Percentiles rank a stretch among this genome's conserved stretches.
Evolutionary conservation across 2,797 vertebrate genomes (phyloP).

Genomic region (Lacerta bilineata): DNA sequence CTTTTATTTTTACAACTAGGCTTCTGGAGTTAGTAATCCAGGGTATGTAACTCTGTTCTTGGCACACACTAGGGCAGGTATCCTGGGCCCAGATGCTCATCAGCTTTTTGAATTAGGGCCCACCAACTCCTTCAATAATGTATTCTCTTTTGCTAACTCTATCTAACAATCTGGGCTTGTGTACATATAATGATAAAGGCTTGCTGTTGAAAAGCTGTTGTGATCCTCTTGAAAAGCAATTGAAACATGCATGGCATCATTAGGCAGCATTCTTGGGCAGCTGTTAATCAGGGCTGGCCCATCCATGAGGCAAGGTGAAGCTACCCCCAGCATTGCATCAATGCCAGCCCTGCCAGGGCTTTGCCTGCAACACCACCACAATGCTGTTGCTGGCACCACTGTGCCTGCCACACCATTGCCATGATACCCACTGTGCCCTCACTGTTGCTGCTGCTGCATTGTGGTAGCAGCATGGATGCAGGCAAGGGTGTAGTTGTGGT

Average conservation of each 20-base stretch:
- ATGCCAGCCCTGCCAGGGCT: too few relatives aligned
- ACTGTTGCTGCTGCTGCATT: too few relatives aligned
- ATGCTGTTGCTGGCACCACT: too few relatives aligned
- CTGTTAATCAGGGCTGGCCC: too few relatives aligned
- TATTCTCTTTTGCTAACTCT: neutral
- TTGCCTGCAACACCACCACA: too few relatives aligned
- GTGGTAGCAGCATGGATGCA: too few relatives aligned
- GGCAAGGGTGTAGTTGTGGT: too few relatives aligned
- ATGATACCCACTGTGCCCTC: too few relatives aligned
- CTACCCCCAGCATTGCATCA: too few relatives aligned
- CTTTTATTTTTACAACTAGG: neutral
- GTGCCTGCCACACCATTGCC: too few relatives aligned
- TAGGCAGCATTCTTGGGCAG: neutral
- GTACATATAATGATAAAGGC: neutral
- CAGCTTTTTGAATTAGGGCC: neutral
- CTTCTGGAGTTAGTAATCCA: neutral
- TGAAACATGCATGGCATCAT: neutral
- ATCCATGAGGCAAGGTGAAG: too few relatives aligned
- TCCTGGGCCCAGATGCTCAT: too few relatives aligned
- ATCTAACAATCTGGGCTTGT: neutral
- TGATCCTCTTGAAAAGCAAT: neutral
- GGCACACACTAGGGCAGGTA: neutral
- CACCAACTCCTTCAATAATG: neutral
- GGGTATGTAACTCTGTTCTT: neutral
- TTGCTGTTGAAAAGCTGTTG: neutral